Percentiles rank a stretch among this genome's conserved stretches.
Conservation (phyloP, 1,140 invertebrate species). For the Drosophila biarmipes region DNA sequence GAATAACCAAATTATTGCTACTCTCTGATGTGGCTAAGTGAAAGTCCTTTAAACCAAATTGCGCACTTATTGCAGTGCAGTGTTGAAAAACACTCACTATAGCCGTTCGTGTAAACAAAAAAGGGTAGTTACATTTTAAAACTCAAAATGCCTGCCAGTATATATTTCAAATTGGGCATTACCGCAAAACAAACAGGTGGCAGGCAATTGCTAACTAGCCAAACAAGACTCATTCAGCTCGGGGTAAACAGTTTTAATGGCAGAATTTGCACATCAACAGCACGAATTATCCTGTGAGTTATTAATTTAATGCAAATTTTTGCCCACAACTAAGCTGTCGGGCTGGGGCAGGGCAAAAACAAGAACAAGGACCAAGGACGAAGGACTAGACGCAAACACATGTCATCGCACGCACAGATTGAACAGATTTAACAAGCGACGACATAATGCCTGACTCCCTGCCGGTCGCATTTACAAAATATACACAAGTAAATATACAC, state of each 20-base stretch:
- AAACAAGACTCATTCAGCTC: constrained; percentile 30
- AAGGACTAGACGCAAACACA: constrained; percentile 53
- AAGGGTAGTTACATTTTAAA: not conserved
- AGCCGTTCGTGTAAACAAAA: too few species aligned
- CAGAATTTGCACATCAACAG: constrained; percentile 55
- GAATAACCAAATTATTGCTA: constrained; percentile 16
- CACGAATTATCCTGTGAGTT: constrained; percentile 61
- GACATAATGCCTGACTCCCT: constrained; percentile 66
- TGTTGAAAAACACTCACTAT: too few species aligned
- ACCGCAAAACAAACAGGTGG: constrained; percentile 17
- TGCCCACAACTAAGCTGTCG: constrained; percentile 58
- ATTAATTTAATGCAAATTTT: constrained; percentile 68
- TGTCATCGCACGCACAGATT: constrained; percentile 75
- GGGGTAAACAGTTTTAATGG: constrained; percentile 65
- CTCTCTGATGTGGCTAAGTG: not conserved
- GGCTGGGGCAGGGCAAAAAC: constrained; percentile 33
- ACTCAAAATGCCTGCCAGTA: too few species aligned
- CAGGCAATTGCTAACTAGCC: constrained; percentile 15
- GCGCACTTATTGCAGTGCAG: not conserved
- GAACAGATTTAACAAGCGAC: constrained; percentile 77
- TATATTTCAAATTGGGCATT: not conserved
- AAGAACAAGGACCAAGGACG: constrained; percentile 25
- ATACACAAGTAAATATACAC: constrained; percentile 59
- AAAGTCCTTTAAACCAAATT: not conserved
- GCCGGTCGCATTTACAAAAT: constrained; percentile 66